Base-by-base conservation (phyloP, 2,797 vertebrate genomes). In the Hephaestus fuliginosus region DNA sequence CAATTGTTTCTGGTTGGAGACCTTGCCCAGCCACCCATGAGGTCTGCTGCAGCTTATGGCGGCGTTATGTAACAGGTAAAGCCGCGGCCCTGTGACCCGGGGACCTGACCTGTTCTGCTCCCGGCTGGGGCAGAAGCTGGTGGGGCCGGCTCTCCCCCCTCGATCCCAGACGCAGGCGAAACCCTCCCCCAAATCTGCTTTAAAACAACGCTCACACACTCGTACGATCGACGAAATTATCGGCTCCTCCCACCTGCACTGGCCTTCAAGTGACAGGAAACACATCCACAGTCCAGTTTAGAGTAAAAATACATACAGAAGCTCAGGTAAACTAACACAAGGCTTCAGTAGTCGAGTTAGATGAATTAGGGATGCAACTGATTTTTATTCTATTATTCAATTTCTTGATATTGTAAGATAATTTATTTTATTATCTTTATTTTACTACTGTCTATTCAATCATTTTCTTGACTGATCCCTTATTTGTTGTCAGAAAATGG, bases 1-100 rank as follows among this genome's bases (percentile, higher is more conserved):
- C 44, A 58, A 86, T 86, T 87, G 66, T 79, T 89, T 82, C n/a
- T 25, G 57, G 55, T 57, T 67, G 56, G 65, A 71, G 75, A 76
- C 48, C 22, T 67, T 70, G 65, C 69, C 70, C 71, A 53, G 74
- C 51, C 81, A 66, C 30, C 80, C 76, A n/a, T 81, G 74, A 73
- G 72, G 68, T 74, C 17, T 62, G 67, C 36, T 49, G 67, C 66
- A 67, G 83, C 77, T 80, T 70, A 58, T 75, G 82, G 76, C 57
- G 58, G 85, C 71, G 70, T 93, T 91, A 89, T 65, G 78, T 84
- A 90, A 89, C 76, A 91, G 86, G 87, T 90, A 80, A 84, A 1
- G 62, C 88, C 71, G 0, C 28, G 73, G 77, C 80, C 76, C 72
- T 33, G 46, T 86, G 76, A 92, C 91, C 91, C 43, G 11, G 69